Evolutionary conservation across 2,888 invertebrate species (phyloP).

Genomic region (Smittia aterrima): DNA sequence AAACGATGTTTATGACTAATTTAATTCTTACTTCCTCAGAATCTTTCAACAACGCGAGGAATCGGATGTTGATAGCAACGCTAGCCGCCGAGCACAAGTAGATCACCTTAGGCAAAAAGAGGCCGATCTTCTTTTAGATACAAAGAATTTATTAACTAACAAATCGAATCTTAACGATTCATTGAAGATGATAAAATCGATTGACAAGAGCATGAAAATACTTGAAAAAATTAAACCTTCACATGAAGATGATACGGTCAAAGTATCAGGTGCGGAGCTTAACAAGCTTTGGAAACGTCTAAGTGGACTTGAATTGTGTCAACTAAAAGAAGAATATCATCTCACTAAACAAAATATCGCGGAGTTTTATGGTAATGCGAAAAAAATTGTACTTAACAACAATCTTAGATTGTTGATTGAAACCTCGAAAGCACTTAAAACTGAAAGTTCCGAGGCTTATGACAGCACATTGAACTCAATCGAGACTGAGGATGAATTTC

Average conservation of each 20-base stretch:
- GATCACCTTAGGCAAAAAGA: conserved; percentile 57
- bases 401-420: conserved; percentile 39
- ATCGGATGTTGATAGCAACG: too few species aligned
- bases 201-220: conserved; percentile 49
- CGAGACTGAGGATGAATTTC: conserved; percentile 33
- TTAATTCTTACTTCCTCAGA: conserved; percentile 46
- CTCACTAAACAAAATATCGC: conserved; percentile 53
- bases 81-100: conserved; percentile 55
- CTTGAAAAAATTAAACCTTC: conserved; percentile 46
- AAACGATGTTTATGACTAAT: too few species aligned
- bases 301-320: conserved; percentile 53
- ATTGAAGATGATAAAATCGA: conserved; percentile 48
- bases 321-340: conserved; percentile 50
- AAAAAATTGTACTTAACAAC: conserved; percentile 46
- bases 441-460: not conserved
- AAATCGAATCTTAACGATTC: conserved; percentile 29
- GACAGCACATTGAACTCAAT: conserved; percentile 33
- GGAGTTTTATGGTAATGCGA: conserved; percentile 54
- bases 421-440: not conserved
- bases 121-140: conserved; percentile 49
- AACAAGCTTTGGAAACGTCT: conserved; percentile 55
- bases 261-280: conserved; percentile 51
- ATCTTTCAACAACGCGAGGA: conserved; percentile 55
- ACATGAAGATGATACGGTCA: conserved; percentile 43
- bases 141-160: too few species aligned